Evolutionary conservation across 2,888 invertebrate genomes (phyloP).

Genomic region (Athetis lepigone): DNA sequence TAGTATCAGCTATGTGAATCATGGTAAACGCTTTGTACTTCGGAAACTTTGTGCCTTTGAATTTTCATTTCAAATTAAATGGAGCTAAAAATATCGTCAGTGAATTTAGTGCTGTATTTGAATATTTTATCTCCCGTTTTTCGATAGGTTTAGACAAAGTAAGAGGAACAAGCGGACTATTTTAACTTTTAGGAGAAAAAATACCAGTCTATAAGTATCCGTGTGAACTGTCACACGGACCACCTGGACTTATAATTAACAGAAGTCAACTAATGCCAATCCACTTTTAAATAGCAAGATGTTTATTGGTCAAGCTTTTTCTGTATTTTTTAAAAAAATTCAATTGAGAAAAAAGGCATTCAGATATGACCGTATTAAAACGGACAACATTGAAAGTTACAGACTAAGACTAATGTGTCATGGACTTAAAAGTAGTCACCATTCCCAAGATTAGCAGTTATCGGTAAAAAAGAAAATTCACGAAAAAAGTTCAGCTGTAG

Average conservation of each 20-base stretch:
- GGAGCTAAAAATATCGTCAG: slow-evolving; percentile 48
- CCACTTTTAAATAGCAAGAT: too few species aligned
- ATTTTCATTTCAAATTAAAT: slow-evolving; percentile 49
- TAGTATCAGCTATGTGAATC: slow-evolving; percentile 70
- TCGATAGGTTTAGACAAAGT: not conserved
- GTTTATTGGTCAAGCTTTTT: too few species aligned
- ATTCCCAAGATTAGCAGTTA: not conserved
- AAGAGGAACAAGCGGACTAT: not conserved
- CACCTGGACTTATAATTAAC: too few species aligned
- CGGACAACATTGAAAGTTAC: too few species aligned
- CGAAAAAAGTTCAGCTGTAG: not conserved
- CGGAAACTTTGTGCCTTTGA: slow-evolving; percentile 50
- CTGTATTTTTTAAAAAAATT: too few species aligned
- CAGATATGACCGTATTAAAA: too few species aligned
- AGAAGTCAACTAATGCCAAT: too few species aligned
- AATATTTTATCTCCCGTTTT: slow-evolving; percentile 1
- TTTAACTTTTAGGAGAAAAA: too few species aligned
- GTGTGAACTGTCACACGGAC: too few species aligned
- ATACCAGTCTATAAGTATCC: too few species aligned
- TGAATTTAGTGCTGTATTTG: slow-evolving; percentile 16
- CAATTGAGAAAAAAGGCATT: too few species aligned
- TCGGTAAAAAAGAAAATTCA: not conserved
- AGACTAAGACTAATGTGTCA: too few species aligned
- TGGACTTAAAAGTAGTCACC: not conserved
- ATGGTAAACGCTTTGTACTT: slow-evolving; percentile 54